These are phyloP conservation scores for Saxicola maurus DNA, from an alignment of 2,797 vertebrate genomes.

Conservation along the genomic window DNA sequence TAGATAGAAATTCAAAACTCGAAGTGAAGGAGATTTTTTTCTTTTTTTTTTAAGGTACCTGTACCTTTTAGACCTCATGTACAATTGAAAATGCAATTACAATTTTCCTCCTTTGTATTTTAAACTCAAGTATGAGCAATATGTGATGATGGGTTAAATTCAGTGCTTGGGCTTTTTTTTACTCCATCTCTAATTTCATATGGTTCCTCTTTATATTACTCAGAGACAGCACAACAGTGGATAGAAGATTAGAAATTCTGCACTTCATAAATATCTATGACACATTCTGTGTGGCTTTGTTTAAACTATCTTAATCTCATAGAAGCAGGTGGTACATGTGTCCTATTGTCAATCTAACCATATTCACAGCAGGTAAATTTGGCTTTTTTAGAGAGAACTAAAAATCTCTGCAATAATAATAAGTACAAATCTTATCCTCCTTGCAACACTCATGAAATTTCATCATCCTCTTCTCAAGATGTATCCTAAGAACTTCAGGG, in stretches of 20 bases:
- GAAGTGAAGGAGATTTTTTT: background rate
- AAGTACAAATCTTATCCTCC: background rate
- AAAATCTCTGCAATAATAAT: background rate
- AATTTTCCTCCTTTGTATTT: background rate
- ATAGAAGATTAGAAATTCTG: background rate
- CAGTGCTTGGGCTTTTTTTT: background rate
- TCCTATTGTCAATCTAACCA: background rate
- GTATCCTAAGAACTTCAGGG: background rate
- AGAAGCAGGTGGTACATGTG: background rate
- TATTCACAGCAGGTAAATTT: background rate
- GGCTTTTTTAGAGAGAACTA: background rate
- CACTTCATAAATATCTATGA: background rate
- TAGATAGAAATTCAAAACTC: background rate
- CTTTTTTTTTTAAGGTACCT: background rate
- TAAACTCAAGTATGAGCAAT: background rate
- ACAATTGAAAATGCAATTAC: background rate
- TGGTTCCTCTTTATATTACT: background rate
- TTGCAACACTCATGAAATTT: background rate
- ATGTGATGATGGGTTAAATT: background rate
- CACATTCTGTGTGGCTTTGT: background rate
- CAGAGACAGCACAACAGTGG: background rate
- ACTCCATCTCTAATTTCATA: background rate
- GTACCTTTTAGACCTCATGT: background rate
- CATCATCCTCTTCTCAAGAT: background rate
- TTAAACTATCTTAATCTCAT: conserved; percentile 29